Percentiles rank a stretch among this genome's conserved stretches.
phyloP scores from a whole-genome alignment of 2,113 vertebrate species.

The Tinamus guttatus region DNA sequence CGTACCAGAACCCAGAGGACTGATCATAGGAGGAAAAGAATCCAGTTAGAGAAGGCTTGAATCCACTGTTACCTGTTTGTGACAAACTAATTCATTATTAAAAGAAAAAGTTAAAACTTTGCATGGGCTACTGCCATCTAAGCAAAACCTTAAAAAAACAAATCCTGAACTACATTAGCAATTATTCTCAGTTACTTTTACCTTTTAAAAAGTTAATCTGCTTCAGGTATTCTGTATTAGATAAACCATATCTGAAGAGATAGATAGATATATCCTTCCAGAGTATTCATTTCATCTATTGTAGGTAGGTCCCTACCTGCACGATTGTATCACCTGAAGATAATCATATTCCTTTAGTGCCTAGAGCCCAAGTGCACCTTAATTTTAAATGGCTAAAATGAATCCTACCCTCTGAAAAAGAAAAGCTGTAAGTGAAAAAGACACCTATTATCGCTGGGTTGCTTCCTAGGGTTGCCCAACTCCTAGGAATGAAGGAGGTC shows the following conservation, averaged over 20 bases:
- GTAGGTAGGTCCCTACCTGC: background rate
- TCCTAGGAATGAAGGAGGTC: no score
- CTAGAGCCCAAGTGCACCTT: no score
- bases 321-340: background rate
- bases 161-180: background rate
- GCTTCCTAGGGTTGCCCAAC: no score
- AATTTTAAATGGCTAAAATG: no score
- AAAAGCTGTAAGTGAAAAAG: no score
- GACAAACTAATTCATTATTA: background rate
- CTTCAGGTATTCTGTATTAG: background rate
- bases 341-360: background rate
- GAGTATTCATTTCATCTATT: background rate
- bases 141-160: background rate
- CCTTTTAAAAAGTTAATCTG: background rate
- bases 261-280: background rate
- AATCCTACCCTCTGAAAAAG: no score
- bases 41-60: background rate
- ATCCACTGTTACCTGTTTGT: background rate
- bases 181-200: background rate
- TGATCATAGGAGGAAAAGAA: background rate
- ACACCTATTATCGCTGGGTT: no score
- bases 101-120: background rate
- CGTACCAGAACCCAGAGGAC: background rate
- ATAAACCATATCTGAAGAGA: background rate
- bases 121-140: background rate